Conservation (phyloP, 2,797 vertebrate genomes). For the Okamejei kenojei region DNA sequence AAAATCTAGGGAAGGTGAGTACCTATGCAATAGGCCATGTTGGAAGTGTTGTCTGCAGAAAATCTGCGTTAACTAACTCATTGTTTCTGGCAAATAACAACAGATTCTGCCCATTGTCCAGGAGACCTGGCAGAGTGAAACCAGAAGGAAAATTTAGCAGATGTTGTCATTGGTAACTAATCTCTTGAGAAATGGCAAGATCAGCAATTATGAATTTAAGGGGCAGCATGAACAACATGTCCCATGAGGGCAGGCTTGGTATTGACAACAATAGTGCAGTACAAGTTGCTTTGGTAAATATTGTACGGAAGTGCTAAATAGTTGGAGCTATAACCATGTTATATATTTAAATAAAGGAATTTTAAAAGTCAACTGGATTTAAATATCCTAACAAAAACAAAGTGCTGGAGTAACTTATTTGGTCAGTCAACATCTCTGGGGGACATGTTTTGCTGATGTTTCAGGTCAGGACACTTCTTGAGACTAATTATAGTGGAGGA, state of each 20-base stretch:
- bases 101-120: slow-evolving; percentile 44
- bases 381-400: slow-evolving; percentile 41
- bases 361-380: slow-evolving; percentile 43
- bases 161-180: slow-evolving; percentile 48
- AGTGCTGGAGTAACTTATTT: too few relatives aligned
- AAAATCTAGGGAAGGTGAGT: slow-evolving; percentile 92
- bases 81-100: not conserved
- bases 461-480: too few relatives aligned
- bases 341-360: slow-evolving; percentile 54
- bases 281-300: slow-evolving; percentile 47
- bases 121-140: slow-evolving; percentile 44
- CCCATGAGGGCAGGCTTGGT: slow-evolving; percentile 43
- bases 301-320: slow-evolving; percentile 41
- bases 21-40: slow-evolving; percentile 39
- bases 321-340: slow-evolving; percentile 48
- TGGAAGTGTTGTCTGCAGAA: slow-evolving; percentile 21
- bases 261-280: slow-evolving; percentile 48
- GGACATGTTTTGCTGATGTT: too few relatives aligned
- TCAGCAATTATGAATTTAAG: slow-evolving; percentile 44
- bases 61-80: not conserved
- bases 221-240: slow-evolving; percentile 41
- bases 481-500: too few relatives aligned
- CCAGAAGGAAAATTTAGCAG: slow-evolving; percentile 46
- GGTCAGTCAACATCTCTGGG: too few relatives aligned
- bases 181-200: slow-evolving; percentile 46